Conservation (phyloP, 2,113 vertebrate species). For the Mustelus asterias region DNA sequence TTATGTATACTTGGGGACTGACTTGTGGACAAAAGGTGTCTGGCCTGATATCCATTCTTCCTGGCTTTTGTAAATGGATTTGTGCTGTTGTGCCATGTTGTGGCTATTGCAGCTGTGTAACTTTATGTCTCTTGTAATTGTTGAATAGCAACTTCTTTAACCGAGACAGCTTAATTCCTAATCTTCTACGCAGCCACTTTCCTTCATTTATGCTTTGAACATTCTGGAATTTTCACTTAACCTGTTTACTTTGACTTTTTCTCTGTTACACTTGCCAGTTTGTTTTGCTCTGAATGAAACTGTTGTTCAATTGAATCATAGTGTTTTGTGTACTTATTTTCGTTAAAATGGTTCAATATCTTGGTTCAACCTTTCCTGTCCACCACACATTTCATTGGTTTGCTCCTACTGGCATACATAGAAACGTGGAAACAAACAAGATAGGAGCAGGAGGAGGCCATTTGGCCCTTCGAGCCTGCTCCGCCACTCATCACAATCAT, state of each 20-base stretch:
- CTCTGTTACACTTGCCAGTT: not conserved
- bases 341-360: not conserved
- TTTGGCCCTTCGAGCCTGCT: too few relatives aligned
- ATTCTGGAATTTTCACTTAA: not conserved
- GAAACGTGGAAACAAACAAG: too few relatives aligned
- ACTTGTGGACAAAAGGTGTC: conserved; percentile 53
- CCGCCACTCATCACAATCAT: too few relatives aligned
- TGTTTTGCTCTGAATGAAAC: not conserved
- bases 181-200: not conserved
- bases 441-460: too few relatives aligned
- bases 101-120: conserved; percentile 91
- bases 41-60: conserved; percentile 82
- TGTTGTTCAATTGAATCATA: not conserved
- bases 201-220: conserved; percentile 5
- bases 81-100: conserved; percentile 79
- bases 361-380: not conserved
- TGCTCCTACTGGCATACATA: not conserved
- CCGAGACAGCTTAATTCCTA: not conserved
- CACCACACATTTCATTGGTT: not conserved
- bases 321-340: not conserved
- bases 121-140: conserved; percentile 68
- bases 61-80: conserved; percentile 81
- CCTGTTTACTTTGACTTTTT: not conserved
- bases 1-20: conserved; percentile 66
- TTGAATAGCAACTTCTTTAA: not conserved